Percentiles rank a stretch among this genome's conserved stretches.
Evolutionary conservation across 2,888 invertebrate genomes (phyloP).

Genomic region (Eristalinus sepulchralis): DNA sequence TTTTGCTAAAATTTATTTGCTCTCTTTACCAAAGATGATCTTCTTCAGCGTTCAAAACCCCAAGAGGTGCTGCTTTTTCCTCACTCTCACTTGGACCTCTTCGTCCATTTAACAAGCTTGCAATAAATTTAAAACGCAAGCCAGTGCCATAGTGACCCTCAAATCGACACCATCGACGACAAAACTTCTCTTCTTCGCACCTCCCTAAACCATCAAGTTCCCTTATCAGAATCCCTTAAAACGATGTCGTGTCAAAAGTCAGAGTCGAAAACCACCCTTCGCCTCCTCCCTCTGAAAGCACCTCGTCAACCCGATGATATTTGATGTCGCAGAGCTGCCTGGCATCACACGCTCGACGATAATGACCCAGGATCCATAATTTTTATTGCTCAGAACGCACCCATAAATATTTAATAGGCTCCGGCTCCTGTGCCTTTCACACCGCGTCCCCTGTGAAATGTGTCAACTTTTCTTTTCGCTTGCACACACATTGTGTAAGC

Average conservation of each 20-base stretch:
- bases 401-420: conserved; percentile 17
- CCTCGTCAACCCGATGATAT: background rate
- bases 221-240: too few relatives aligned
- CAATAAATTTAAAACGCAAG: too few relatives aligned
- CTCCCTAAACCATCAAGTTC: too few relatives aligned
- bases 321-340: background rate
- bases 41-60: too few relatives aligned
- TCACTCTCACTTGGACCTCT: too few relatives aligned
- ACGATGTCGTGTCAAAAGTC: background rate
- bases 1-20: too few relatives aligned
- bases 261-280: background rate
- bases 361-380: conserved; percentile 11
- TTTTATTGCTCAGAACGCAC: conserved; percentile 14
- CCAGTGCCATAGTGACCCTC: too few relatives aligned
- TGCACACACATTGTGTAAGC: background rate
- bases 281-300: background rate
- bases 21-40: too few relatives aligned
- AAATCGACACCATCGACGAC: too few relatives aligned
- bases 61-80: too few relatives aligned
- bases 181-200: too few relatives aligned
- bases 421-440: background rate
- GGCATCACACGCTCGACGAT: background rate
- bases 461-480: background rate
- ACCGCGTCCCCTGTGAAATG: background rate
- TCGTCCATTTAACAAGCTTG: too few relatives aligned